phyloP scores from a whole-genome alignment of 2,888 invertebrate species.

The Tetragonula carbonaria region DNA sequence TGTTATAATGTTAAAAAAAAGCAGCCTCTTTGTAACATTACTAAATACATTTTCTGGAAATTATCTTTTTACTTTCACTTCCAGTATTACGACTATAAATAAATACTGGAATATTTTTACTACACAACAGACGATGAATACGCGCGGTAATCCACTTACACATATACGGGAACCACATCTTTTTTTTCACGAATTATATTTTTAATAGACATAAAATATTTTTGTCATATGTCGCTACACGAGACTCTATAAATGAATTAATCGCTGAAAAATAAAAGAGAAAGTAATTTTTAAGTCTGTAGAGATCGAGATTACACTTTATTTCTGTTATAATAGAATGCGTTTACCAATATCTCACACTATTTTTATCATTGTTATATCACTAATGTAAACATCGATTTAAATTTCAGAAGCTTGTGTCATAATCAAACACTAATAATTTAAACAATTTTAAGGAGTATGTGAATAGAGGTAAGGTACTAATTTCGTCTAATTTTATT shows the following conservation, averaged over 20 bases:
- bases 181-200: constrained; percentile 37
- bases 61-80: constrained; percentile 42
- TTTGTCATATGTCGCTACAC: constrained; percentile 44
- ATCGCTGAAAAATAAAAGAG: constrained; percentile 29
- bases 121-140: constrained; percentile 53
- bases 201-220: constrained; percentile 42
- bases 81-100: constrained; percentile 32
- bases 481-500: constrained; percentile 52
- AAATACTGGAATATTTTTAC: constrained; percentile 42
- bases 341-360: constrained; percentile 16
- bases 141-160: constrained; percentile 61
- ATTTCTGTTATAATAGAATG: constrained; percentile 21
- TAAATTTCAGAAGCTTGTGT: constrained; percentile 19
- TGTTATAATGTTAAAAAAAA: constrained; percentile 19
- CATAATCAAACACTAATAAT: constrained; percentile 23
- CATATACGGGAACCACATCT: constrained; percentile 61
- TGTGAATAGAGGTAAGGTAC: constrained; percentile 44
- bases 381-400: constrained; percentile 29
- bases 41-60: constrained; percentile 40
- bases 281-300: constrained; percentile 41
- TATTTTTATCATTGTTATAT: constrained; percentile 10
- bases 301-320: constrained; percentile 21
- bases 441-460: constrained; percentile 35
- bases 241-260: constrained; percentile 45
- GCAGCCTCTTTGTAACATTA: constrained; percentile 29